phyloP scores from a whole-genome alignment of 2,797 vertebrate genomes.

The Mionectes olivaceus region DNA sequence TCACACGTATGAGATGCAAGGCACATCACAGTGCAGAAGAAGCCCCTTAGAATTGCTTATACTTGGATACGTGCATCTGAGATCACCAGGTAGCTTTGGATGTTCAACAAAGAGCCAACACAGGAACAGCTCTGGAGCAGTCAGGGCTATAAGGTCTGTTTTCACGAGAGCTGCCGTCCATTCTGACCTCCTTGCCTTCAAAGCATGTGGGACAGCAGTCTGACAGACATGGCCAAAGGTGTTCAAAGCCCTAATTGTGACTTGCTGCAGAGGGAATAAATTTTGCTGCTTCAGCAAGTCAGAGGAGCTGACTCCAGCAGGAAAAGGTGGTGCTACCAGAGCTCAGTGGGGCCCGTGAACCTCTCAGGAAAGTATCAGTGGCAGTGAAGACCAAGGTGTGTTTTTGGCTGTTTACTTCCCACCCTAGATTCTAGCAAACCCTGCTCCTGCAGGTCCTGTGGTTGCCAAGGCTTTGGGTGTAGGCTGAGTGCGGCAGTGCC shows the following conservation, averaged over 20 bases:
- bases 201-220: not conserved
- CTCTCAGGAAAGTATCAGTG: not conserved
- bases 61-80: rapidly evolving
- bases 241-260: not conserved
- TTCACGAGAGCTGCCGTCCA: not conserved
- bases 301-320: not conserved
- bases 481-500: not conserved
- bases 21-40: not conserved
- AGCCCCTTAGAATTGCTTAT: rapidly evolving
- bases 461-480: rapidly evolving
- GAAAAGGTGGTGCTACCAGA: not conserved
- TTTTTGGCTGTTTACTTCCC: not conserved
- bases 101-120: rapidly evolving
- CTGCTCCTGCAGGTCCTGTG: rapidly evolving
- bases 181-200: not conserved
- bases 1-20: not conserved
- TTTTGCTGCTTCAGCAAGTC: not conserved
- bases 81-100: not conserved
- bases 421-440: not conserved
- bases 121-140: rapidly evolving
- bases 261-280: not conserved
- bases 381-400: not conserved
- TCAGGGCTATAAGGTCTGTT: not conserved
- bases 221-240: not conserved
- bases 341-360: not conserved